phyloP scores from a whole-genome alignment of 2,888 invertebrate species.

The Barypeithes pellucidus region DNA sequence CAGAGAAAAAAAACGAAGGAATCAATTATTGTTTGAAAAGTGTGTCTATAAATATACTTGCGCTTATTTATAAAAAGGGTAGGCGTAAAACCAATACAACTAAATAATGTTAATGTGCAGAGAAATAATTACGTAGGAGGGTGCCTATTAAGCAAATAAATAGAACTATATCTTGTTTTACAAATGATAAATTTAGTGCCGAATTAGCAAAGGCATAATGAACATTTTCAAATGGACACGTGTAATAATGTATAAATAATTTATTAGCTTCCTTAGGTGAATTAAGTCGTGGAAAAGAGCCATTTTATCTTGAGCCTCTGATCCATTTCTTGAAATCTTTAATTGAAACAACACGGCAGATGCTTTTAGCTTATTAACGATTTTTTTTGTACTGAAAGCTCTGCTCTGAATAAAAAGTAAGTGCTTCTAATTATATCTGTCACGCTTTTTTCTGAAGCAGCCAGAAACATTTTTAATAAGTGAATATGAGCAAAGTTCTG shows the following conservation, averaged over 20 bases:
- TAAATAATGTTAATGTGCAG: constrained; percentile 6
- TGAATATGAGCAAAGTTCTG: neutral
- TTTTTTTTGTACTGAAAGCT: neutral
- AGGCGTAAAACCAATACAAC: neutral
- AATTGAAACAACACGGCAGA: constrained; percentile 3
- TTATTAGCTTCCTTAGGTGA: neutral
- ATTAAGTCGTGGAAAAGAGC: neutral
- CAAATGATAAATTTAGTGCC: neutral
- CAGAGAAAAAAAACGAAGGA: neutral
- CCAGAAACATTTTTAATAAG: neutral
- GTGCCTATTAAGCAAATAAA: too few species aligned
- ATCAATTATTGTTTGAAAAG: constrained; percentile 7
- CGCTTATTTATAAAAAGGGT: constrained; percentile 6
- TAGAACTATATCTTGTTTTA: neutral
- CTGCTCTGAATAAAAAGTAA: neutral
- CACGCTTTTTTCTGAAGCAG: constrained; percentile 1
- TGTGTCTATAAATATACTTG: constrained; percentile 9
- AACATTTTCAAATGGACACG: too few species aligned
- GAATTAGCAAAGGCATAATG: too few species aligned
- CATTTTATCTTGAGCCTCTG: neutral
- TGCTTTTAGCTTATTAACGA: constrained; percentile 7
- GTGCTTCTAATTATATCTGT: neutral
- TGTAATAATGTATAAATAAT: neutral
- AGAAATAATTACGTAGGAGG: too few species aligned
- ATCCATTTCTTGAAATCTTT: constrained; percentile 9